These are phyloP conservation scores for Dromiciops gliroides DNA, from an alignment of 2,113 vertebrate species.

Conservation along the genomic window DNA sequence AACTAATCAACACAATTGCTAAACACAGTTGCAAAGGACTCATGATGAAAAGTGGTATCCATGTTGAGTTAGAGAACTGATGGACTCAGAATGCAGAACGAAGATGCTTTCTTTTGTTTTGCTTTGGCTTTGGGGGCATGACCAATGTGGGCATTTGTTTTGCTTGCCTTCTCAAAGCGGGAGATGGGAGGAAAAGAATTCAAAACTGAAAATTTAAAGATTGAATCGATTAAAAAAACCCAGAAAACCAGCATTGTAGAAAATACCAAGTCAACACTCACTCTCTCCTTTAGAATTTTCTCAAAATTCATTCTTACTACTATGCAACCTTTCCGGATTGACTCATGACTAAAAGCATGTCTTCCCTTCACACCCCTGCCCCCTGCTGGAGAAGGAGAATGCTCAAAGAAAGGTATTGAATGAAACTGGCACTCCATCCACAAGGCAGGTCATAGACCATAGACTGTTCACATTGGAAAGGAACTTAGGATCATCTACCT, in stretches of 20 bases:
- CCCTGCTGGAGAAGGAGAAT: not conserved
- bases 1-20: not conserved
- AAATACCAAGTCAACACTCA: not conserved
- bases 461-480: not conserved
- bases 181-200: not conserved
- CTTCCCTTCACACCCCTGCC: not conserved
- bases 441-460: not conserved
- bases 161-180: not conserved
- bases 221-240: not conserved
- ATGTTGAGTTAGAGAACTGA: not conserved
- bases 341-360: not conserved
- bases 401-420: not conserved
- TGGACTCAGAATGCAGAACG: not conserved
- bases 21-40: not conserved
- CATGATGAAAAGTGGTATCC: not conserved
- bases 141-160: not conserved
- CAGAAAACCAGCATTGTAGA: not conserved
- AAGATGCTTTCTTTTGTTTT: not conserved
- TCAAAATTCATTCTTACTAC: not conserved
- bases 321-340: not conserved
- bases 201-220: not conserved
- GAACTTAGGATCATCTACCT: too few species aligned
- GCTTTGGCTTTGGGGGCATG: not conserved
- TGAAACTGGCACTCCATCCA: not conserved
- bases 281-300: not conserved